Evolutionary conservation across 2,113 vertebrate species (phyloP).

Genomic region (Rhea pennata): DNA sequence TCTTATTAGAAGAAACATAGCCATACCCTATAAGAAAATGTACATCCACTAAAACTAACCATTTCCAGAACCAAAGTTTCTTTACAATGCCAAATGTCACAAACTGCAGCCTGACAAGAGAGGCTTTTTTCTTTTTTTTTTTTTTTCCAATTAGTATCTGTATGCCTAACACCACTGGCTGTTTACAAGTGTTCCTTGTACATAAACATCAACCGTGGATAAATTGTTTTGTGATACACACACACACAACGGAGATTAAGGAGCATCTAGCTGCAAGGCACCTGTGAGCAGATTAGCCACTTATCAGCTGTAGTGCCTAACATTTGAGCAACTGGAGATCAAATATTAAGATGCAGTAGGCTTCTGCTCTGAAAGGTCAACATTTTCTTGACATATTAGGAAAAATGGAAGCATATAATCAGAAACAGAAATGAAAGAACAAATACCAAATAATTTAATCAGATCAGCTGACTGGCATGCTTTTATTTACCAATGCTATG

Average conservation of each 20-base stretch:
- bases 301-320: not conserved
- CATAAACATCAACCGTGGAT: not conserved
- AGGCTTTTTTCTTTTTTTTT: not conserved
- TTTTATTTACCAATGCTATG: not conserved
- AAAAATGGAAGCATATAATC: not conserved
- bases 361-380: not conserved
- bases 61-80: not conserved
- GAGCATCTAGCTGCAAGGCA: not conserved
- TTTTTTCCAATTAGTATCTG: not conserved
- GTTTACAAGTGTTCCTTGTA: not conserved
- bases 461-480: not conserved
- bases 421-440: fast-evolving
- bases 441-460: not conserved
- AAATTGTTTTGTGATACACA: not conserved
- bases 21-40: not conserved
- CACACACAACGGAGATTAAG: not conserved
- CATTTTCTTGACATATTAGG: not conserved
- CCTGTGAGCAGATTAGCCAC: not conserved
- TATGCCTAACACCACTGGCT: not conserved
- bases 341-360: not conserved
- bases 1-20: not conserved
- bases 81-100: not conserved
- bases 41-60: not conserved
- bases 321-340: not conserved
- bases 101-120: not conserved